Evolutionary conservation across 2,113 vertebrate genomes (phyloP).

Genomic region (Pseudorhombus dupliciocellatus): DNA sequence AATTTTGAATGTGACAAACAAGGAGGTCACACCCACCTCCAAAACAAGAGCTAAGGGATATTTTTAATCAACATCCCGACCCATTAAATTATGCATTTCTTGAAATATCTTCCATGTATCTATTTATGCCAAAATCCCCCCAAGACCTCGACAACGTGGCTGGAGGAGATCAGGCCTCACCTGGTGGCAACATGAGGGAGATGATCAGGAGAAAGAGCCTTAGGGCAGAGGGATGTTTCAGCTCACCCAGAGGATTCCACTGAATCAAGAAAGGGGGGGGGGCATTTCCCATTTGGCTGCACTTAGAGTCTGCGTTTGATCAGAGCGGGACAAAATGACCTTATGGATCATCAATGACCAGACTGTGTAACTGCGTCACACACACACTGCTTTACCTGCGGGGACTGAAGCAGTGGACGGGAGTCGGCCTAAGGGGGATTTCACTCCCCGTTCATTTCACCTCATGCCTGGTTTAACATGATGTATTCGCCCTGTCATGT

Average conservation of each 20-base stretch:
- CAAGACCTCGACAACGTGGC: background rate
- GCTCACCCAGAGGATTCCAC: slow-evolving; percentile 8
- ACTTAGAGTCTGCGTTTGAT: background rate
- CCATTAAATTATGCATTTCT: too few relatives aligned
- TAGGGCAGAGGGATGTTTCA: background rate
- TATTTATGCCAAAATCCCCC: background rate
- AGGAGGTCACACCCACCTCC: too few relatives aligned
- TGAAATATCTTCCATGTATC: background rate
- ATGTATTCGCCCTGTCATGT: slow-evolving; percentile 47
- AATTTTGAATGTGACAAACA: background rate
- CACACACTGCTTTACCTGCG: background rate
- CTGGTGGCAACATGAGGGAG: too few relatives aligned
- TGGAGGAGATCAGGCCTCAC: slow-evolving; percentile 20
- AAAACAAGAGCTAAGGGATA: too few relatives aligned
- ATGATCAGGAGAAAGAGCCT: too few relatives aligned
- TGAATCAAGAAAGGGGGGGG: background rate
- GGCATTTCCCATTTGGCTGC: slow-evolving; percentile 9
- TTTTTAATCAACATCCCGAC: too few relatives aligned
- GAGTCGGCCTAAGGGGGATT: slow-evolving; percentile 23
- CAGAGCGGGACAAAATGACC: background rate
- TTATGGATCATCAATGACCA: background rate
- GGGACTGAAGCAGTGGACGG: background rate
- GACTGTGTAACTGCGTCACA: background rate
- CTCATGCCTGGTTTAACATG: slow-evolving; percentile 55
- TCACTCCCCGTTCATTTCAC: slow-evolving; percentile 19